Base-by-base conservation (phyloP, 2,888 invertebrate genomes). In the Mallateleia sp. region DNA sequence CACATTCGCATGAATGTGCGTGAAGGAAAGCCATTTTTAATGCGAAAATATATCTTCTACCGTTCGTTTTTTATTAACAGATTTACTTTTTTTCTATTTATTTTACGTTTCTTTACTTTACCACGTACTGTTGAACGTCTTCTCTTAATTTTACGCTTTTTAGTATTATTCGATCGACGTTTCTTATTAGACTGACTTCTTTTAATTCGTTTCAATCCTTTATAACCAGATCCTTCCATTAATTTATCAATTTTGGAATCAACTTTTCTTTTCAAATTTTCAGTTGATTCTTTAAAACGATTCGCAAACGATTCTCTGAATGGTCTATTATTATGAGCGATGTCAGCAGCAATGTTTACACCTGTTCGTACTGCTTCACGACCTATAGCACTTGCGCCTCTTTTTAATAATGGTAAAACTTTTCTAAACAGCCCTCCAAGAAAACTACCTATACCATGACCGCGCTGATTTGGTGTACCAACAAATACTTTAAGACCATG, bases 381-480 rank as follows among this genome's bases (percentile, higher is more conserved):
- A 15, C 75, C 54, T 14, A 34, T 20, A 3, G 25, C 11, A 3
- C n/a, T 11, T 4, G 54, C 64, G 1, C 64, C 75, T 25, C 14
- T 22, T 18, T n/a, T 50, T 14, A 77, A 28, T 1, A 77, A 15
- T 9, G 64, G 75, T 28, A 77, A 54, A 1, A 64, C 64, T 5
- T 42, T 7, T 50, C 75, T 7, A 15, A 77, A 77, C 6, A 77
- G 24, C 6, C 75, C 75, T 3, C 75, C 64, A 0, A 77, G 54
- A 54, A 77, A 77, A 54, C 18, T 34, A 8, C 64, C 62, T 18
- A 75, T 75, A 7, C 75, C 75, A n/a, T 52, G 50, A 3, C 75
- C 75, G 6, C 50, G 28, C 18, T 75, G 75, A 38, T 64, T 15
- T 1, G 72, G 28, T 6, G 45, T 1, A 15, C 58, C 72, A n/a